phyloP scores from a whole-genome alignment of 2,113 vertebrate genomes.

The Entomyzon cyanotis region DNA sequence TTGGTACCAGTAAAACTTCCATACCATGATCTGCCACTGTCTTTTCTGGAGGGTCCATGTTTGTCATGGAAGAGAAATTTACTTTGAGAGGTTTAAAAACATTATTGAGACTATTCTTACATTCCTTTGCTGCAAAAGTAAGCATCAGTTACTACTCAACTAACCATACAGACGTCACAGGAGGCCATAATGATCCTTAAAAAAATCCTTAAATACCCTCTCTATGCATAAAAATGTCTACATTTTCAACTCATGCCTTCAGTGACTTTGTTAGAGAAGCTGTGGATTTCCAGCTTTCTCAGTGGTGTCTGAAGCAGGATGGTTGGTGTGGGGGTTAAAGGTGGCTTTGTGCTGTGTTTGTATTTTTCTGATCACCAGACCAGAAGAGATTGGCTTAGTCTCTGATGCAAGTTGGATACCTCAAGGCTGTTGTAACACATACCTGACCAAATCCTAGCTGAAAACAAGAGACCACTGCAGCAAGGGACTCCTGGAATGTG shows the following conservation, averaged over 20 bases:
- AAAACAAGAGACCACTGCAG: neutral
- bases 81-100: constrained; percentile 4
- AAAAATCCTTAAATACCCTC: neutral
- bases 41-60: neutral
- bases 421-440: constrained; percentile 3
- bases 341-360: neutral
- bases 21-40: neutral
- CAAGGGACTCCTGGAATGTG: neutral
- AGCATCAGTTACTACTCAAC: neutral
- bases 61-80: neutral
- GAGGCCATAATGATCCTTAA: neutral
- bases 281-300: neutral
- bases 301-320: neutral
- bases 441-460: neutral
- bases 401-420: neutral
- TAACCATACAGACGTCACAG: neutral
- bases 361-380: constrained; percentile 26
- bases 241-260: neutral
- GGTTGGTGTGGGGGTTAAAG: neutral
- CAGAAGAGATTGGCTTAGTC: constrained; percentile 29
- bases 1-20: neutral
- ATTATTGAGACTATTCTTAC: neutral
- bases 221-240: neutral
- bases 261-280: neutral
- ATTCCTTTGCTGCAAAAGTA: neutral